A percentile compares a stretch with the other conserved stretches of the same genome.
Conservation (phyloP, 2,888 invertebrate genomes). For the Caenorhabditis sp. region DNA sequence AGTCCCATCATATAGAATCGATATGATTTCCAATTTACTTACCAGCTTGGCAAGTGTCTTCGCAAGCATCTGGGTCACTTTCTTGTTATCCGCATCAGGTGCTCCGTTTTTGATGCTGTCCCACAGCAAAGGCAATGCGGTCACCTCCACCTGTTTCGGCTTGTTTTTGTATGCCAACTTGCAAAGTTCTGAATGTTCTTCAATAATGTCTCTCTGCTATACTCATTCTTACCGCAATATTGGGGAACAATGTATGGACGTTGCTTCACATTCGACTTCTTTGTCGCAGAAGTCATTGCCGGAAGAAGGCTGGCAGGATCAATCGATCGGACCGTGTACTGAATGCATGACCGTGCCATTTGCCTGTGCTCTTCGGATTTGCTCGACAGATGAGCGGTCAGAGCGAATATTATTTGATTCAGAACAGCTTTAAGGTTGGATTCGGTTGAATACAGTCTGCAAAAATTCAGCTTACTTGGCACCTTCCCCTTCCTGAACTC, state of each 20-base stretch:
- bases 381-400: slow-evolving; percentile 71
- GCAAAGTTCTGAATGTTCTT: slow-evolving; percentile 68
- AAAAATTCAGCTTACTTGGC: background rate
- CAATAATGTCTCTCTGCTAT: no score
- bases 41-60: slow-evolving; percentile 65
- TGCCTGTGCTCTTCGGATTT: slow-evolving; percentile 74
- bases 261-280: slow-evolving; percentile 72
- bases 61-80: slow-evolving; percentile 49
- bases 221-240: slow-evolving; percentile 27
- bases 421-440: slow-evolving; percentile 70
- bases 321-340: slow-evolving; percentile 65
- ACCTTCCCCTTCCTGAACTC: background rate
- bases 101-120: slow-evolving; percentile 63
- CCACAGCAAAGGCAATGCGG: slow-evolving; percentile 69
- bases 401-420: slow-evolving; percentile 67
- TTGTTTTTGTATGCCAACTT: slow-evolving; percentile 60
- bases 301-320: slow-evolving; percentile 68
- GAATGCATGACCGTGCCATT: slow-evolving; percentile 64
- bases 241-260: slow-evolving; percentile 63
- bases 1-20: background rate
- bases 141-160: slow-evolving; percentile 73
- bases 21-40: slow-evolving; percentile 10
- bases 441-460: slow-evolving; percentile 71
- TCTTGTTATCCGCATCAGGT: slow-evolving; percentile 69
- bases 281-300: slow-evolving; percentile 69